Evolutionary conservation across 2,113 vertebrate species (phyloP), one percentile per base, ranked within the genome.

Genomic region (Sebastes fasciatus): DNA sequence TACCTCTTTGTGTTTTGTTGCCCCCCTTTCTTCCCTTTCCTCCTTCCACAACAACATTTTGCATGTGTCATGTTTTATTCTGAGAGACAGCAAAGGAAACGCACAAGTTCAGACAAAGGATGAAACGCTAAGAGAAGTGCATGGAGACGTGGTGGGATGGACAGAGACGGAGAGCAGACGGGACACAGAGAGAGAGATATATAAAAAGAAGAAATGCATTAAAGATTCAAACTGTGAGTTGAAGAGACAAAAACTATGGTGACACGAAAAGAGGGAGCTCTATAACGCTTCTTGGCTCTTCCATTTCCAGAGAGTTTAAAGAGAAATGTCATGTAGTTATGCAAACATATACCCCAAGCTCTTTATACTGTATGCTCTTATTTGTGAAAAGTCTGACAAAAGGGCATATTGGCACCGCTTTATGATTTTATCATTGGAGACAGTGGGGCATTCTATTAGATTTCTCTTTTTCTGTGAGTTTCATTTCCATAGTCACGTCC

Each of bases 41-140:
- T 52, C 64, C 54, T 7, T 51, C 63, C 48, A 51, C 74, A 86
- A 51, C 74, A 86, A 17, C 46, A 51, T 81, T 79, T 75, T 87
- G 66, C 86, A 79, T 69, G 57, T 71, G 80, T 83, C 57, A 6
- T 76, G 74, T 85, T 75, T 80, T 68, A 73, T 84, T 85, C 82
- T 64, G 40, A 62, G 54, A 79, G 83, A 86, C 82, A 84, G 45
- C 82, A 64, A 62, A 8, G 54, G 73, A 74, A 79, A 79, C 62
- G 45, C 48, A 8, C 74, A 40, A n/a, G 72, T 62, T 77, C 68
- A 77, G 76, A 72, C 43, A 61, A 80, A 77, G 61, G 46, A 46
- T 43, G 13, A 77, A 67, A 69, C 48, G 66, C 51, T 63, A 65
- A 65, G 62, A 79, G 48, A 46, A 49, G 51, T n/a, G 67, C 23